Evolutionary conservation across 2,113 vertebrate genomes (phyloP).

Genomic region (Apodemus speciosus): DNA sequence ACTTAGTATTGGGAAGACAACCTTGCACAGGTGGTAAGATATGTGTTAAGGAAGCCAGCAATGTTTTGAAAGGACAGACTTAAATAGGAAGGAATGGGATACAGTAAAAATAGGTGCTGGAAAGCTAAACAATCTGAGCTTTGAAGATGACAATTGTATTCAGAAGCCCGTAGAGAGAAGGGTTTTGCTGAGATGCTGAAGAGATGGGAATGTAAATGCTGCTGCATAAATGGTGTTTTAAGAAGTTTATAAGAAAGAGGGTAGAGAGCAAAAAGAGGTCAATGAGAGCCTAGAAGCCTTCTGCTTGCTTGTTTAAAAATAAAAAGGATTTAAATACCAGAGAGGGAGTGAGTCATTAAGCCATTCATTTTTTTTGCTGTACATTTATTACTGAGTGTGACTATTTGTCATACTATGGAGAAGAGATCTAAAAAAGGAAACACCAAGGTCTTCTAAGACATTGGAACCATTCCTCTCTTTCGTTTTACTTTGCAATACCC

Average conservation of each 20-base stretch:
- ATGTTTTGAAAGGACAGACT: conserved; percentile 4
- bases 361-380: not conserved
- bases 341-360: not conserved
- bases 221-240: not conserved
- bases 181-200: not conserved
- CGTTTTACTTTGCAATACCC: not conserved
- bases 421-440: not conserved
- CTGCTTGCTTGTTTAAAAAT: conserved; percentile 62
- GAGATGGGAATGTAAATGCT: not conserved
- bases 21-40: not conserved
- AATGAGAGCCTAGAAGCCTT: not conserved
- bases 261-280: conserved; percentile 8
- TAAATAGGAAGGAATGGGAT: not conserved
- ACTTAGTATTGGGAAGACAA: not conserved
- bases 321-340: conserved; percentile 49
- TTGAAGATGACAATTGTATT: not conserved
- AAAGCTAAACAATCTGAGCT: not conserved
- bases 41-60: not conserved
- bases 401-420: conserved; percentile 27
- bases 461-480: not conserved
- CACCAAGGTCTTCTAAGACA: not conserved
- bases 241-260: conserved; percentile 11
- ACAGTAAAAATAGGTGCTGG: not conserved
- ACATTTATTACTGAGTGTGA: conserved; percentile 6
- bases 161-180: not conserved